Evolutionary conservation across 1,140 invertebrate genomes (phyloP).

Genomic region (Orchestia grillus): DNA sequence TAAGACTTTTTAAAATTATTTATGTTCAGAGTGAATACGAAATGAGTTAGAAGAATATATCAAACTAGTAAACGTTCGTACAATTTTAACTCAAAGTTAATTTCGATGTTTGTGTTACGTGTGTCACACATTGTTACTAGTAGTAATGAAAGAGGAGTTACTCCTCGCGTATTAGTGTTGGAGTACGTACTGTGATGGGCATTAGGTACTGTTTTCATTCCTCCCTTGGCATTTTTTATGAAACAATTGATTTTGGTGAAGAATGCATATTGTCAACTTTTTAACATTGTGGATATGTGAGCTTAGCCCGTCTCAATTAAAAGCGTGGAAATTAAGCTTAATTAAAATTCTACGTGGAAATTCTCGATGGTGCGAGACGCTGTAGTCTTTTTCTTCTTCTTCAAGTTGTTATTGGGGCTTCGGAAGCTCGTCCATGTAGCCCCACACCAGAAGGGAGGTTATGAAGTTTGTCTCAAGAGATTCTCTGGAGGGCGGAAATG

Average conservation of each 20-base stretch:
- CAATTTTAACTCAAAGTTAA: neutral
- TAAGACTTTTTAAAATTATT: neutral
- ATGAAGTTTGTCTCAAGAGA: too few species aligned
- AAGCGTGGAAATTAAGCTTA: too few species aligned
- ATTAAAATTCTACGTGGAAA: too few species aligned
- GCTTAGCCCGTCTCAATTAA: too few species aligned
- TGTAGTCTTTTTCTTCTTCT: too few species aligned
- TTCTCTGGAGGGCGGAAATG: too few species aligned
- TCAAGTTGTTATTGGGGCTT: too few species aligned
- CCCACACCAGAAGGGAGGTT: too few species aligned
- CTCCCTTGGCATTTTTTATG: neutral
- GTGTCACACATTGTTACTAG: neutral
- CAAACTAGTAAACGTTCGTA: neutral
- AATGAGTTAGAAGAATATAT: neutral
- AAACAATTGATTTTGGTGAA: neutral
- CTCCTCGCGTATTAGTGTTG: neutral
- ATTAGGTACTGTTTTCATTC: neutral
- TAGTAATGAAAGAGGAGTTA: neutral
- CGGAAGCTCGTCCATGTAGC: too few species aligned
- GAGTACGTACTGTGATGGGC: neutral
- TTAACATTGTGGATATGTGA: too few species aligned
- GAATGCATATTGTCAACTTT: neutral
- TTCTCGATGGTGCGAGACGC: too few species aligned
- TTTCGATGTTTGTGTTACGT: neutral
- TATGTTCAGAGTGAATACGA: neutral